Evolutionary conservation across 2,888 invertebrate genomes (phyloP), one percentile per base, ranked within the genome.

Genomic region (Pachymerium ferrugineum): DNA sequence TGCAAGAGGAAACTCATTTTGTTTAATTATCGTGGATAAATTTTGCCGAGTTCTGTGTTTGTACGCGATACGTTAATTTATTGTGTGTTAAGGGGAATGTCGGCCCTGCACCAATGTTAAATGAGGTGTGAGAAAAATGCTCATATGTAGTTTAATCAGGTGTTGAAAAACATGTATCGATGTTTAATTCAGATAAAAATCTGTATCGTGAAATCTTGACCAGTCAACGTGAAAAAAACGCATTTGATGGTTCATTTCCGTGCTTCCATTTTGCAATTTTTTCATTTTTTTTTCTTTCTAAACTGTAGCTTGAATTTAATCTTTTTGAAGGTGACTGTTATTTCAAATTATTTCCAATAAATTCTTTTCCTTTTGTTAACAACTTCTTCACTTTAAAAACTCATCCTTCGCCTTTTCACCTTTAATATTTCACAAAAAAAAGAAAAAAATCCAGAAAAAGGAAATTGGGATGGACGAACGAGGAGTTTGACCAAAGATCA

Each of bases 211-310:
- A 3, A 16, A 16, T 38, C 16, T 22, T 22, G 54, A 25, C 25
- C 3, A 54, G 54, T 54, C 25, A 54, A 14, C 3, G 1, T 54
- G 54, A 54, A 54, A 28, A 28, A 54, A 54, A 28, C 28, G 54
- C n/a, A 54, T 54, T 54, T 54, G 28, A 54, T 54, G 54, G 12
- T 54, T 54, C 12, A 54, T 28, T 54, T 54, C 54, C 54, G 54
- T 22, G 54, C n/a, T n/a, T 54, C 54, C 25, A 54, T 54, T 28
- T 22, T 25, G 16, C 19, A 16, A 2, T 22, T 54, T 5, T 22
- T 4, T 1, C 19, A 25, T 54, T 54, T 54, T 54, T 54, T 54
- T 54, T 54, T 12, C 12, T 6, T 12, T 33, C 6, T 38, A n/a
- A 38, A 38, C n/a, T 38, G n/a, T n/a, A n/a, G n/a, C n/a, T n/a